Evolutionary conservation across 2,888 invertebrate species (phyloP).

Genomic region (Actias luna): DNA sequence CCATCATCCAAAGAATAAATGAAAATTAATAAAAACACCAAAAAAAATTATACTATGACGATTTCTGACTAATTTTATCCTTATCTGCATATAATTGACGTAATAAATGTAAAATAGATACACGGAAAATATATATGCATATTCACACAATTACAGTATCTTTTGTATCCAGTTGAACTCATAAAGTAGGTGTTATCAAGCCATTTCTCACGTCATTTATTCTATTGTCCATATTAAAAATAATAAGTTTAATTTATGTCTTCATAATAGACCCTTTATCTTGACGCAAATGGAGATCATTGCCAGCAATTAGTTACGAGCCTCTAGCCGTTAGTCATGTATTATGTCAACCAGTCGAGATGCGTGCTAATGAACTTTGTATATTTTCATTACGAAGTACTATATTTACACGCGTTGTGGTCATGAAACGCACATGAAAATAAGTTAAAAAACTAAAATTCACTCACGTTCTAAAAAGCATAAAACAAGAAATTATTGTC

Average conservation of each 20-base stretch:
- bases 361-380: neutral
- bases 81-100: neutral
- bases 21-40: too few relatives aligned
- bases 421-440: neutral
- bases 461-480: too few relatives aligned
- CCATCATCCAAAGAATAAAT: too few relatives aligned
- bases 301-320: conserved; percentile 1
- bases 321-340: neutral
- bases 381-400: neutral
- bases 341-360: neutral
- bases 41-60: too few relatives aligned
- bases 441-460: too few relatives aligned
- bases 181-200: neutral
- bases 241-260: neutral
- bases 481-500: too few relatives aligned
- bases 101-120: neutral
- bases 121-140: neutral
- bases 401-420: neutral
- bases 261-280: conserved; percentile 1
- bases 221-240: neutral
- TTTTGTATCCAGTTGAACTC: neutral
- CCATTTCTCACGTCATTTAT: neutral
- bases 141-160: neutral
- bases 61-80: neutral
- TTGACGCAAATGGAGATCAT: conserved; percentile 2